Conservation (phyloP, 2,113 vertebrate species). For the Amazona guildingii region DNA sequence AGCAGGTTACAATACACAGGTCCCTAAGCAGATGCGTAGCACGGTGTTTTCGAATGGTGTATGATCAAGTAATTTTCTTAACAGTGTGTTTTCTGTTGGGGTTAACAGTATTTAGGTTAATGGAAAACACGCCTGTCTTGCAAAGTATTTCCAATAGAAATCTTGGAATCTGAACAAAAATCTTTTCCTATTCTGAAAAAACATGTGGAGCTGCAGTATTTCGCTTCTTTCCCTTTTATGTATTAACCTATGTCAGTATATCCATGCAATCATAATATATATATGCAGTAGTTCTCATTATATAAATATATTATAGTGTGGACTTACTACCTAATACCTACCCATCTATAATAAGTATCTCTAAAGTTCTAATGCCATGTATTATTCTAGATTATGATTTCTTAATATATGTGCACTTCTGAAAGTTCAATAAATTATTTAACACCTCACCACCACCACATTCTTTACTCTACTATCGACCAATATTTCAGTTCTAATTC, state of each 20-base stretch:
- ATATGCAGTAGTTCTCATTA: neutral
- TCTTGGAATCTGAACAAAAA: conserved; percentile 63
- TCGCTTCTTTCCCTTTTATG: neutral
- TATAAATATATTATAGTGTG: neutral
- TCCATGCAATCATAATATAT: neutral
- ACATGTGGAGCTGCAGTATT: neutral
- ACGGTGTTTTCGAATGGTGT: conserved; percentile 11
- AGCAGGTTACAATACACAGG: neutral
- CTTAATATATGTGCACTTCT: neutral
- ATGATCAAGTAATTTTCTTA: conserved; percentile 42
- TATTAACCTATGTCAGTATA: neutral
- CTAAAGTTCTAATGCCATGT: neutral
- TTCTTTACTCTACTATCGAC: neutral
- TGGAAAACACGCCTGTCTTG: conserved; percentile 66
- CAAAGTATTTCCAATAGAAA: conserved; percentile 66
- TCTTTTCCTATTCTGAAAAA: conserved; percentile 58
- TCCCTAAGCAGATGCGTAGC: neutral
- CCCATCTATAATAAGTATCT: neutral
- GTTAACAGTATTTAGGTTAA: conserved; percentile 68
- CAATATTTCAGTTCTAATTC: neutral
- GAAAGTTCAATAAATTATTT: neutral
- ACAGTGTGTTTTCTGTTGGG: conserved; percentile 50
- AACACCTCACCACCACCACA: neutral
- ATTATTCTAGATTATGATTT: neutral
- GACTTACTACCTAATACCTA: neutral